Base-by-base conservation (phyloP, 2,888 invertebrate genomes). In the Folsomia candida region DNA sequence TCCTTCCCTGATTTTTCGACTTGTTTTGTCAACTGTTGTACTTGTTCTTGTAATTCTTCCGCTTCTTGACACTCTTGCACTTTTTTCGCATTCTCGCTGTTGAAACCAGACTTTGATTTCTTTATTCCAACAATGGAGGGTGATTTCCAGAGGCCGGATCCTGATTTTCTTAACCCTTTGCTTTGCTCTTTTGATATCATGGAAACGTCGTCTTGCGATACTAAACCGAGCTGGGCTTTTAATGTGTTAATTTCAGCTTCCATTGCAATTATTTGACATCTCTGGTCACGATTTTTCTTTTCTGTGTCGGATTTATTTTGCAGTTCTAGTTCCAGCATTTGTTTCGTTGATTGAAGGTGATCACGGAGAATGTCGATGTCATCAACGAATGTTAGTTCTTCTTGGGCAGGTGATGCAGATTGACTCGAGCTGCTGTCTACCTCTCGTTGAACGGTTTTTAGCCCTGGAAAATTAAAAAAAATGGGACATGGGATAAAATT, bases 331-430 rank as follows among this genome's bases (percentile, higher is more conserved):
- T 93, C 93, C 73, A 94, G 84, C 86, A 94, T 89, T 85, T 94
- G 94, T 83, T 94, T 94, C 4, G 93, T 93, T 71, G 93, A 93
- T 82, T 94, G 94, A 51, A 94, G 87, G 82, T 94, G 94, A 82
- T 94, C 94, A 79, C 94, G 87, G 22, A 93, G 90, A 82, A 91
- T 92, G 81, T 94, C 94, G 79, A 94, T 94, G 81, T 94, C 94
- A 80, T 94, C 94, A 87, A 93, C 88, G 81, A 94, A 94, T 82
- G 94, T 70, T n/a, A 68, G 25, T 28, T 76, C 76, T 28, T 76
- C 76, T 28, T 76, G 75, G 11, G 51, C 87, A 11, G 64, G 54
- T 11, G 59, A 20, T 60, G 75, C 77, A 80, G 90, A 63, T 25
- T 4, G 4, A 14, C 6, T 9, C 14, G 37, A 9, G 4, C 6